Base-by-base conservation (phyloP, 92 coral and sea anemone species). In the Zoanthus gigantus region DNA sequence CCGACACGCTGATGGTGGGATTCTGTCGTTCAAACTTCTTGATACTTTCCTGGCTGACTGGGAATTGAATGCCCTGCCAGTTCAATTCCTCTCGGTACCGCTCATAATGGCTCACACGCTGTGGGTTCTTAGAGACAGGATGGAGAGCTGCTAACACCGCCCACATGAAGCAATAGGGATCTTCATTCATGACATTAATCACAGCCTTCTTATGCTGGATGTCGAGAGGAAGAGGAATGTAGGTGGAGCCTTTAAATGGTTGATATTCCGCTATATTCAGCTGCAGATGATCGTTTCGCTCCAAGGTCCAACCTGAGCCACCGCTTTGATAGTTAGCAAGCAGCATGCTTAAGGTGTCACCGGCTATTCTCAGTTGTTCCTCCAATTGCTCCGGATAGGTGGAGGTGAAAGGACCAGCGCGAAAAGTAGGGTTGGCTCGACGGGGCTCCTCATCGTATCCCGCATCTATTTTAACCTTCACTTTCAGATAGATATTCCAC, bases 261-360 rank as follows among this genome's bases (percentile, higher is more conserved):
- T 83, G 81, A 72, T 91, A 91, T 63, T 80, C 78, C 18, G 93
- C 93, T 44, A 88, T 74, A 48, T 57, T 68, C 54, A 91, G 77
- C 32, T 91, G 84, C 4, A 91, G 88, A 60, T 91, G 93, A 60
- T 79, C 91, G 61, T 88, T 78, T 83, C 88, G 85, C 31, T 56
- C 72, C n/a, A 92, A 68, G 13, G 52, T 34, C 94, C 92, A 91
- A 83, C 92, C 94, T 56, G 89, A 88, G 7, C 94, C 94, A 74
- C 88, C 94, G 72, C 76, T 89, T 72, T 92, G 92, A 31, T 79
- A 79, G 48, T 81, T 46, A 28, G 73, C 73, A 18, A 88, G 72
- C 72, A 50, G 54, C 54, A 50, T 50, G 54, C 12, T 50, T 50
- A 50, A 50, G 54, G 54, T 50, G 54, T 50, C 54, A 50, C 54